Conservation (phyloP, 2,113 vertebrate genomes). For the Tenrec ecaudatus region DNA sequence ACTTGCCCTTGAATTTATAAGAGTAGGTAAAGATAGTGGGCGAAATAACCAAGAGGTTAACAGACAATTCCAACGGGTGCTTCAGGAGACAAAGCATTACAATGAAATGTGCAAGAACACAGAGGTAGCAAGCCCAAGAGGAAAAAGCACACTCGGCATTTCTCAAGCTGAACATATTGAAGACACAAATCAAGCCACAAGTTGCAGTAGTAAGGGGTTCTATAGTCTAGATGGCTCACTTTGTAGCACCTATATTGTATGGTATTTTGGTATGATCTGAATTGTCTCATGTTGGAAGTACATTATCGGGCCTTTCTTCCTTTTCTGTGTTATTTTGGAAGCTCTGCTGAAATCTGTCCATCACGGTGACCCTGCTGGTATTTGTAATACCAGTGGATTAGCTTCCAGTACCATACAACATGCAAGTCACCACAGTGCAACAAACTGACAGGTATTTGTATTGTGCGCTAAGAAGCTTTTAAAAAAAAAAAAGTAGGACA, state of each 20-base stretch:
- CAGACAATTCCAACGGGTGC: no score
- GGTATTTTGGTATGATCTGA: neutral
- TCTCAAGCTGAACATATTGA: no score
- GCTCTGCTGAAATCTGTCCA: neutral
- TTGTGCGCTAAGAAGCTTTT: neutral
- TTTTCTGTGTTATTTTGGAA: neutral
- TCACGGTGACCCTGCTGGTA: neutral
- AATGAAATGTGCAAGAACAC: no score
- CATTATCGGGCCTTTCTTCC: neutral
- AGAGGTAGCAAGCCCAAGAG: no score
- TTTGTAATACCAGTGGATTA: neutral
- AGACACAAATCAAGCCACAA: no score
- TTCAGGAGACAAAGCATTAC: no score
- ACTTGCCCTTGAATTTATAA: no score
- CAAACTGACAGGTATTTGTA: neutral
- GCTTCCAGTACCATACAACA: neutral
- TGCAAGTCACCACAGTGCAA: neutral
- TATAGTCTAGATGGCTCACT: neutral
- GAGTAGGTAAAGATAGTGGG: no score
- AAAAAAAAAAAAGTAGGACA: neutral
- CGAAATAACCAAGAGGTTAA: no score
- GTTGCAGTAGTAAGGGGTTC: no score
- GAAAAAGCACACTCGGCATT: no score
- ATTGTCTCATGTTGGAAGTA: neutral
- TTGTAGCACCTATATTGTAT: neutral